Evolutionary conservation across 2,797 vertebrate species (phyloP), one percentile per base, ranked within the genome.

Genomic region (Amphiprion clarkii): DNA sequence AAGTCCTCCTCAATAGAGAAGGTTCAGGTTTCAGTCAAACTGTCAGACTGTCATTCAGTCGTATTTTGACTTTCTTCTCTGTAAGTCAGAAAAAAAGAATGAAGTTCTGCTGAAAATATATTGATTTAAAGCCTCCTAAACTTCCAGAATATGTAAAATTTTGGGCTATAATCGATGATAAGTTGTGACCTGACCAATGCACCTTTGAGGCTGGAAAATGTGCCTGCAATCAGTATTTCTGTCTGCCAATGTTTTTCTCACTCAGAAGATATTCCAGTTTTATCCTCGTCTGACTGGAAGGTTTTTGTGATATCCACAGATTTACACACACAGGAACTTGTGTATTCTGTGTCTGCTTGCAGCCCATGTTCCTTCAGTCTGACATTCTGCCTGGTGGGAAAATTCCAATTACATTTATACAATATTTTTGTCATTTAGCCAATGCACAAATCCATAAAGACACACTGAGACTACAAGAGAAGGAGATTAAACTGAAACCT

Each of bases 341-440:
- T 84, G 61, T 67, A 76, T 81, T 83, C 81, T 61, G 3, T 46
- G 23, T 64, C 31, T 0, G 54, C 71, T 72, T 73, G 53, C 61
- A 46, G 64, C 46, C 39, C 23, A 19, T 74, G 67, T 76, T 83
- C 56, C 61, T 53, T 17, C 85, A 59, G 58, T 77, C 62, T 64
- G 73, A 82, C 81, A 77, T 75, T 49, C 40, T 74, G 69, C 71
- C 77, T 71, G 70, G 67, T 82, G 78, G 81, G 84, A 81, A 57
- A 81, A 81, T 82, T 77, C 74, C 69, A 59, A 62, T 81, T 74
- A 61, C 74, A 79, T 78, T 82, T 83, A 59, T 74, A 71, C 56
- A 71, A 61, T 83, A 52, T 79, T 66, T 83, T 67, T 83, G 74
- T 76, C 75, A 14, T 85, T 84, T 81, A 81, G 67, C 65, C 74